Conservation (phyloP, 2,797 vertebrate species). For the Aldrovandia affinis region DNA sequence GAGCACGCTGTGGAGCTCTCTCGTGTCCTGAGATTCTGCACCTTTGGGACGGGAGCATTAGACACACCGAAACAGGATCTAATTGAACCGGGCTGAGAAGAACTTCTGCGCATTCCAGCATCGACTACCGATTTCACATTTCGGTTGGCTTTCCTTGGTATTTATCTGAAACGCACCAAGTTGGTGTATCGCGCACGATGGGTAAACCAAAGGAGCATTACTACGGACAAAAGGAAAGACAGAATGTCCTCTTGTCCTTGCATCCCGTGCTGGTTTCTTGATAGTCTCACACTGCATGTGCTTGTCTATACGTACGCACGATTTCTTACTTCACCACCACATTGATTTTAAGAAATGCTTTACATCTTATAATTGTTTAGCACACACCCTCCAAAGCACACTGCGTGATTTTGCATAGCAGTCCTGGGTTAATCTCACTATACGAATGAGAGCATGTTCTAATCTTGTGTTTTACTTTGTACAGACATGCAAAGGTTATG, state of each 20-base stretch:
- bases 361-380: neutral
- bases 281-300: neutral
- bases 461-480: slow-evolving; percentile 10
- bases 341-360: neutral
- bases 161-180: neutral
- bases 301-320: neutral
- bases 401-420: neutral
- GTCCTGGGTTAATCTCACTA: neutral
- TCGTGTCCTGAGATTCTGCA: slow-evolving; percentile 52
- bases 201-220: slow-evolving; percentile 6
- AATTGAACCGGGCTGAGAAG: slow-evolving; percentile 36
- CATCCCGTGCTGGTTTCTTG: neutral
- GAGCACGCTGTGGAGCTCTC: slow-evolving; percentile 63
- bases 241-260: neutral
- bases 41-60: slow-evolving; percentile 57
- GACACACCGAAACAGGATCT: slow-evolving; percentile 62
- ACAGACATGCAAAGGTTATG: neutral
- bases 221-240: neutral
- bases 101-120: slow-evolving; percentile 48
- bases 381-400: neutral
- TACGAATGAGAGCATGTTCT: neutral
- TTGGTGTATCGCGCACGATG: neutral
- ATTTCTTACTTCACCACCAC: neutral
- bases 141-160: slow-evolving; percentile 23
- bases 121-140: slow-evolving; percentile 10